Base-by-base conservation (phyloP, 2,113 vertebrate genomes). In the Crotalus viridis region DNA sequence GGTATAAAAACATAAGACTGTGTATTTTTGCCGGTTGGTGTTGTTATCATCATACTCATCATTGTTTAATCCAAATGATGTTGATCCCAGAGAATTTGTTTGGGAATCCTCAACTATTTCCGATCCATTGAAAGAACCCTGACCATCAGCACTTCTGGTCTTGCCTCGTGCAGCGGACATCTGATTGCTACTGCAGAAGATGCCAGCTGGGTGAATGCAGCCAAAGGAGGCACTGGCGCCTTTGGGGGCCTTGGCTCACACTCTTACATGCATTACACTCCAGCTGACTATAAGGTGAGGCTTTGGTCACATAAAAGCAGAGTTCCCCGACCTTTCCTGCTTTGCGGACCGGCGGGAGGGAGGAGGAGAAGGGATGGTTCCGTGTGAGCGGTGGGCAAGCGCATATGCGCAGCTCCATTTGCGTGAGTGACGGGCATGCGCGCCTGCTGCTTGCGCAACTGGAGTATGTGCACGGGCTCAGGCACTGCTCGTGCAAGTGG, bases 51-150 rank as follows among this genome's bases (percentile, higher is more conserved):
- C 59, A 26, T 89, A 26, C 7, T 64, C 33, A 17, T 21, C 28
- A 48, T 61, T 64, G 33, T 59, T 57, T 88, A 39, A 69, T n/a
- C 19, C 26, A n/a, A 21, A 28, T 48, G 22, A 26, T 15, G 74
- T 96, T 85, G 93, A 95, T 92, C 19, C 69, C 94, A 98, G 97
- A 22, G 43, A 24, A 54, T 93, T 69, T 97, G 97, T 88, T 95
- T 98, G 85, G 97, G 97, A 51, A 95, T 98, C 92, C 96, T 98
- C 85, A 98, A 97, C 96, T 98, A 97, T 94, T 98, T 98, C 95
- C 97, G 97, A 92, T 98, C 98, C 0, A 9, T 98, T 74, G 97
- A 98, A 93, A 95, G 97, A 95, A 98, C 96, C 1, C 90, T 98
- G 90, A 98, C 96, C 0, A 97, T 98, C 93, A 98, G 97, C 69